phyloP scores from a whole-genome alignment of 2,888 invertebrate genomes.

The Rhamphomyia laevipes region DNA sequence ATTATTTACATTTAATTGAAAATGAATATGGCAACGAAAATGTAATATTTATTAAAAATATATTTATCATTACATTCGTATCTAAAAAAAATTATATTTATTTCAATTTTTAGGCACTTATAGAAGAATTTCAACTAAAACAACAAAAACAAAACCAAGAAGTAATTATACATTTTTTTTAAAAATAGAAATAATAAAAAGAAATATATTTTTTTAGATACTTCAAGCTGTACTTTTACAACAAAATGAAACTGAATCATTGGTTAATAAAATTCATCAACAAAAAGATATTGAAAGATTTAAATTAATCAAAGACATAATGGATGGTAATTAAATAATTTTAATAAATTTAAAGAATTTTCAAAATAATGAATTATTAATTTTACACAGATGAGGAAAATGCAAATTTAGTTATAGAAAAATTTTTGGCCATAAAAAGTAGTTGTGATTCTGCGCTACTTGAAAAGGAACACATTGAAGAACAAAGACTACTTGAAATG shows the following conservation, averaged over 20 bases:
- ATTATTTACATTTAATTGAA: conserved; percentile 6
- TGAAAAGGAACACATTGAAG: conserved; percentile 54
- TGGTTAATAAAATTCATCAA: conserved; percentile 57
- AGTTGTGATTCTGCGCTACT: conserved; percentile 49
- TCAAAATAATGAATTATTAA: not conserved
- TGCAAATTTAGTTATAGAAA: conserved; percentile 52
- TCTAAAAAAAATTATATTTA: not conserved
- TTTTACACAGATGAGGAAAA: conserved; percentile 51
- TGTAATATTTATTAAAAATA: conserved; percentile 14
- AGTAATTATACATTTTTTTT: conserved; percentile 7
- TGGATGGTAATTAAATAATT: conserved; percentile 35
- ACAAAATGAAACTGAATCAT: conserved; percentile 52
- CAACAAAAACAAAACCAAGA: conserved; percentile 21
- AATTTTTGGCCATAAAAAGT: conserved; percentile 49
- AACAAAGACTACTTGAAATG: conserved; percentile 51
- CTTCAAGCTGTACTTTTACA: conserved; percentile 42
- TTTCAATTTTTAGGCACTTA: conserved; percentile 14
- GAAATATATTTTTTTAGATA: conserved; percentile 27
- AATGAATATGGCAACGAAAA: conserved; percentile 19
- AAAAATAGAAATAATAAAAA: conserved; percentile 3
- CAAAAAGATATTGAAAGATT: conserved; percentile 50
- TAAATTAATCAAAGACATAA: conserved; percentile 47
- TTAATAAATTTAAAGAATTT: too few species aligned
- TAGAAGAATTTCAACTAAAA: conserved; percentile 17
- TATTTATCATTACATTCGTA: too few species aligned